phyloP scores from a whole-genome alignment of 2,113 vertebrate genomes.

The Macaca mulatta region DNA sequence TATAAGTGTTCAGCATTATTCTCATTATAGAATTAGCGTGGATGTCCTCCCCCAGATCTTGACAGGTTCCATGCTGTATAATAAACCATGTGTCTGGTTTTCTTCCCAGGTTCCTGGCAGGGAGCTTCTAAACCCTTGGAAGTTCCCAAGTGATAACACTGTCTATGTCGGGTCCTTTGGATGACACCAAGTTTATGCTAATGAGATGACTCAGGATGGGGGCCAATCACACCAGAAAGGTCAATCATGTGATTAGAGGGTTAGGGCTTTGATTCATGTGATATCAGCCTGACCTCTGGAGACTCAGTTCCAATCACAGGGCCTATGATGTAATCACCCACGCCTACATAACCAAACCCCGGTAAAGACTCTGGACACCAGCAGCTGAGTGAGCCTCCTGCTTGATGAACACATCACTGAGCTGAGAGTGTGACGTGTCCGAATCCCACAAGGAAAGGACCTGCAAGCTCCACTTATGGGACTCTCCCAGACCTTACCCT shows the following conservation, averaged over 20 bases:
- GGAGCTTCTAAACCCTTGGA: background rate
- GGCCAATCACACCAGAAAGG: background rate
- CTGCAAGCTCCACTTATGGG: too few relatives aligned
- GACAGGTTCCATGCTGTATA: background rate
- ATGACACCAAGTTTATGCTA: background rate
- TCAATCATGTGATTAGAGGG: background rate
- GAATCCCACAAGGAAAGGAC: background rate
- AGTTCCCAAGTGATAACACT: background rate
- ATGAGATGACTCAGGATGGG: background rate
- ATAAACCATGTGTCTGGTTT: background rate
- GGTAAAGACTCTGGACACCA: background rate
- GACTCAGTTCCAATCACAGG: background rate
- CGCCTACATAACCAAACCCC: background rate
- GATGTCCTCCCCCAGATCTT: background rate
- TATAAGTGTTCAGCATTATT: background rate
- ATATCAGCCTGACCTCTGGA: background rate
- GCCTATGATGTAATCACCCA: background rate
- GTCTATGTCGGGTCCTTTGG: too few relatives aligned
- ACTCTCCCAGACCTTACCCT: background rate
- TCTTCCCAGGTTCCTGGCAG: background rate
- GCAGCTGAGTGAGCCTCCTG: background rate
- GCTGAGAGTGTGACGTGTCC: background rate
- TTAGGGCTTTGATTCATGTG: background rate
- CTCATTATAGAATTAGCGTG: background rate
- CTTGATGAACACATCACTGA: background rate